A percentile compares a stretch with the other conserved stretches of the same genome.
Conservation (phyloP, 2,888 invertebrate species). For the Latrodectus hesperus region DNA sequence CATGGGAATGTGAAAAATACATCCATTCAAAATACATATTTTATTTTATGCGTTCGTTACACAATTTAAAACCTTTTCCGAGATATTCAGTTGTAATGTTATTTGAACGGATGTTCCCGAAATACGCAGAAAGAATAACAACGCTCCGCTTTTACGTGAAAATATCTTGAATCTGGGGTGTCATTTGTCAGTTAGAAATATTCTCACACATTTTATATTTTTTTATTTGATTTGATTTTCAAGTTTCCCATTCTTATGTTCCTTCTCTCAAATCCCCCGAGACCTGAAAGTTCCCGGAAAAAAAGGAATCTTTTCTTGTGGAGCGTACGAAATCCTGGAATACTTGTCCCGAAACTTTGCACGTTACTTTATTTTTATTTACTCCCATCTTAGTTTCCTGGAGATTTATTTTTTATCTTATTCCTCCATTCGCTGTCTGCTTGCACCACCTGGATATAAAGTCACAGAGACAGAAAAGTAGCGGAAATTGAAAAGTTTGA, state of each 20-base stretch:
- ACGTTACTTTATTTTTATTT: constrained; percentile 4
- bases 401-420: not conserved
- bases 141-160: not conserved
- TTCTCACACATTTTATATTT: not conserved
- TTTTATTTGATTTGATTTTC: constrained; percentile 22
- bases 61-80: not conserved
- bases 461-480: too few relatives aligned
- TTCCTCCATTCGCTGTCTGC: not conserved
- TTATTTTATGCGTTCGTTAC: not conserved
- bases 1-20: not conserved
- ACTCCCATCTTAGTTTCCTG: not conserved
- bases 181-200: constrained; percentile 44
- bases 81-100: not conserved
- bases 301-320: constrained; percentile 13
- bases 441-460: too few relatives aligned
- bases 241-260: not conserved
- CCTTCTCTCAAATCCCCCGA: constrained; percentile 35
- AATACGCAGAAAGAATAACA: not conserved
- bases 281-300: constrained; percentile 28
- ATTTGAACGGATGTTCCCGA: not conserved
- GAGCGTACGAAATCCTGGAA: constrained; percentile 10
- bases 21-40: not conserved
- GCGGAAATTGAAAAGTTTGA: too few relatives aligned
- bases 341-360: constrained; percentile 33
- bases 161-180: constrained; percentile 45